These are phyloP conservation scores for Papilio glaucus DNA, from an alignment of 1,140 invertebrate genomes.

Conservation along the genomic window DNA sequence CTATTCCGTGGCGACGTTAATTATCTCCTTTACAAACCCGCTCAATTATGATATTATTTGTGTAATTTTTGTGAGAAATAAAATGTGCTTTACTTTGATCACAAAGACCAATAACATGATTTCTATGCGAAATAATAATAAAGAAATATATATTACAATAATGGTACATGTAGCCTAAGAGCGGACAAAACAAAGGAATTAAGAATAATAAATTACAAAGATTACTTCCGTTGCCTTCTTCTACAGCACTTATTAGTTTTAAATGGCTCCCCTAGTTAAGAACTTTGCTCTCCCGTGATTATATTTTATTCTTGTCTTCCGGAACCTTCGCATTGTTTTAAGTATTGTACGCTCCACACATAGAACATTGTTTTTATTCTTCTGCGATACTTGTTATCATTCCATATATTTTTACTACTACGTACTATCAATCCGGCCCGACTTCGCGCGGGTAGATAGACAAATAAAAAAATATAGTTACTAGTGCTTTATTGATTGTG, in stretches of 20 bases:
- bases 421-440: too few relatives aligned
- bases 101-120: not conserved
- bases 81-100: not conserved
- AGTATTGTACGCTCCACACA: too few relatives aligned
- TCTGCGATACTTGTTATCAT: too few relatives aligned
- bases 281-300: not conserved
- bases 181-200: constrained; percentile 10
- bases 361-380: too few relatives aligned
- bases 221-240: constrained; percentile 4
- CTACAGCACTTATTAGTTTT: constrained; percentile 12
- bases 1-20: too few relatives aligned
- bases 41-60: not conserved
- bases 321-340: not conserved
- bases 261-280: constrained; percentile 2
- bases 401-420: too few relatives aligned
- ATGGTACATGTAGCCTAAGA: not conserved
- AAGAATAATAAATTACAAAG: constrained; percentile 21
- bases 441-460: too few relatives aligned
- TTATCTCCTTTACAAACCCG: too few relatives aligned
- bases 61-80: not conserved
- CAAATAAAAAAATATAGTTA: too few relatives aligned
- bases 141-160: not conserved
- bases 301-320: not conserved
- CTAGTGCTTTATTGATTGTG: too few relatives aligned
- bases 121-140: not conserved